A percentile compares a stretch with the other conserved stretches of the same genome.
phyloP scores from a whole-genome alignment of 1,140 invertebrate genomes.

The Propsilocerus akamusi region DNA sequence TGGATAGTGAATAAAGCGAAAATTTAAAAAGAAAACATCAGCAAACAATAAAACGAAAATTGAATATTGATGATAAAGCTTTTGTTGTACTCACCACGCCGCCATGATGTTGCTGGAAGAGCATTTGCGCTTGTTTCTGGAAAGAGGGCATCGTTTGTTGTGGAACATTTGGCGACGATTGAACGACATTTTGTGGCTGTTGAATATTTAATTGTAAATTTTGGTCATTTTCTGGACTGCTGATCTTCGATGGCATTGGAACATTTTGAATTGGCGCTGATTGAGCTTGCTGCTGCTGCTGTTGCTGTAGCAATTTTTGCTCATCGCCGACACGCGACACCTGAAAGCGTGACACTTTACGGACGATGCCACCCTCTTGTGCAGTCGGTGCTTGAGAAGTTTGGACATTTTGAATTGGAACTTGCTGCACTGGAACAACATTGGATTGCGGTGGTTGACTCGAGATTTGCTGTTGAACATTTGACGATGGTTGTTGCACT shows the following conservation, averaged over 20 bases:
- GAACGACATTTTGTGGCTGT: neutral
- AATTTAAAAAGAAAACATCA: neutral
- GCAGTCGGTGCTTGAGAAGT: neutral
- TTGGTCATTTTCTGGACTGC: neutral
- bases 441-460: slow-evolving; percentile 6
- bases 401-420: neutral
- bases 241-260: slow-evolving; percentile 4
- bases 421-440: neutral
- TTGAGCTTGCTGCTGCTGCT: neutral
- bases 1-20: neutral
- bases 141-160: neutral
- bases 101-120: neutral
- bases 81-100: neutral
- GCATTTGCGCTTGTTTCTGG: neutral
- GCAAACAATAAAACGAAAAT: too few species aligned
- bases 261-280: neutral
- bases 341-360: slow-evolving; percentile 21
- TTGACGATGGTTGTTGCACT: slow-evolving; percentile 1
- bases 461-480: neutral
- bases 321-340: slow-evolving; percentile 17
- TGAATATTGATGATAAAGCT: neutral
- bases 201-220: slow-evolving; percentile 4
- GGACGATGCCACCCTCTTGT: neutral
- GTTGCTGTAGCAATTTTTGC: neutral
- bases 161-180: neutral